Evolutionary conservation across 2,888 invertebrate genomes (phyloP).

Genomic region (Leucania comma): DNA sequence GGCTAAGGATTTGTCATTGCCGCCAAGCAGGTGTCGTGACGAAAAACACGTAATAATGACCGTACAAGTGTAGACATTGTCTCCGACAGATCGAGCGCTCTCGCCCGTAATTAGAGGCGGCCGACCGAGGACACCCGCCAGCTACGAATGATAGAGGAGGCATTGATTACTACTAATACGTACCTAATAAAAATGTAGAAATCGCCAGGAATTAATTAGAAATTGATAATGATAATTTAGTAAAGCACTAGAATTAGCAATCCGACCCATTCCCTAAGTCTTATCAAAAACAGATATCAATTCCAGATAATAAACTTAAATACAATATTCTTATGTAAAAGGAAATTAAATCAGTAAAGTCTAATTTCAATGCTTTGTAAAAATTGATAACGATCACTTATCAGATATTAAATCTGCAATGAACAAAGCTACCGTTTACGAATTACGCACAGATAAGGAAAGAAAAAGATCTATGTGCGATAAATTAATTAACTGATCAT

Average conservation of each 20-base stretch:
- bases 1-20: conserved; percentile 76
- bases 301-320: conserved; percentile 33
- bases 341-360: conserved; percentile 36
- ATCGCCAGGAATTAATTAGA: conserved; percentile 6
- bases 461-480: conserved; percentile 50
- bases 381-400: conserved; percentile 57
- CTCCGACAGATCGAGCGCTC: conserved; percentile 75
- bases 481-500: conserved; percentile 55
- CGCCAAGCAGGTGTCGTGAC: conserved; percentile 81
- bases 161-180: conserved; percentile 7
- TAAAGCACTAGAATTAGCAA: conserved; percentile 6
- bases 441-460: conserved; percentile 39
- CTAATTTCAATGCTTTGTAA: conserved; percentile 51
- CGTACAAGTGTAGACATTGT: conserved; percentile 82
- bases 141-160: conserved; percentile 61
- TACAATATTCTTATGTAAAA: conserved; percentile 26
- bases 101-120: conserved; percentile 80
- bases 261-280: conserved; percentile 3
- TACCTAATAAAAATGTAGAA: conserved; percentile 3
- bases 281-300: conserved; percentile 53
- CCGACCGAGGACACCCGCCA: conserved; percentile 69
- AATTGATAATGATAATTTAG: conserved; percentile 20
- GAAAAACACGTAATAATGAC: conserved; percentile 81
- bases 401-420: conserved; percentile 50
- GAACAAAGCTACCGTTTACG: conserved; percentile 56